Conservation (phyloP, 2,113 vertebrate species). For the Cyrtonyx montezumae region DNA sequence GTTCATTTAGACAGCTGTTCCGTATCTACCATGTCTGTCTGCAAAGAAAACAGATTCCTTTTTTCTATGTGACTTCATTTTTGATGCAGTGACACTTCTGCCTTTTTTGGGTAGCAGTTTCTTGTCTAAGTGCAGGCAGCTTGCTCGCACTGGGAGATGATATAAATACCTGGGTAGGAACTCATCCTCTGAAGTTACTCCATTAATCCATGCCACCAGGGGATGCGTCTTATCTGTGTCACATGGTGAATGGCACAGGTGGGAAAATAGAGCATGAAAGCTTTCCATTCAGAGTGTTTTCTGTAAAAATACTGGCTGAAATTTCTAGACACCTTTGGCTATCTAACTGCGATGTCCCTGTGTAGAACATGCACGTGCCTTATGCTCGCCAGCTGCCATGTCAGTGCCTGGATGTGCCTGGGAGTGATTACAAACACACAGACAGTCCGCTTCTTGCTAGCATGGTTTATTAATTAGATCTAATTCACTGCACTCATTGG, state of each 20-base stretch:
- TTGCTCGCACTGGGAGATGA: not conserved
- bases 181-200: constrained; percentile 40
- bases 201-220: constrained; percentile 43
- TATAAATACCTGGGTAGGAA: constrained; percentile 44
- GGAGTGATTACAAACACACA: not conserved
- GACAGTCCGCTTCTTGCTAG: not conserved
- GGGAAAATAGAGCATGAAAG: constrained; percentile 13
- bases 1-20: not conserved
- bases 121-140: not conserved
- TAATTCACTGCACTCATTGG: constrained; percentile 22
- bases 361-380: not conserved
- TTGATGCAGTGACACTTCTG: not conserved
- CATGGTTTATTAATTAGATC: constrained; percentile 26
- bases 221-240: constrained; percentile 30
- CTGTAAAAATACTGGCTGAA: not conserved
- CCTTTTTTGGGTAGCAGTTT: not conserved
- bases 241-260: constrained; percentile 12
- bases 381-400: not conserved
- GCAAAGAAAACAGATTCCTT: not conserved
- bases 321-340: not conserved
- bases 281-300: not conserved
- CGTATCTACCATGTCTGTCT: not conserved
- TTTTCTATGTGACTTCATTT: not conserved
- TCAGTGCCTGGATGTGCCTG: not conserved
- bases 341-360: not conserved